Evolutionary conservation across 2,888 invertebrate genomes (phyloP), one percentile per base, ranked within the genome.

Genomic region (Halocaridina rubra): DNA sequence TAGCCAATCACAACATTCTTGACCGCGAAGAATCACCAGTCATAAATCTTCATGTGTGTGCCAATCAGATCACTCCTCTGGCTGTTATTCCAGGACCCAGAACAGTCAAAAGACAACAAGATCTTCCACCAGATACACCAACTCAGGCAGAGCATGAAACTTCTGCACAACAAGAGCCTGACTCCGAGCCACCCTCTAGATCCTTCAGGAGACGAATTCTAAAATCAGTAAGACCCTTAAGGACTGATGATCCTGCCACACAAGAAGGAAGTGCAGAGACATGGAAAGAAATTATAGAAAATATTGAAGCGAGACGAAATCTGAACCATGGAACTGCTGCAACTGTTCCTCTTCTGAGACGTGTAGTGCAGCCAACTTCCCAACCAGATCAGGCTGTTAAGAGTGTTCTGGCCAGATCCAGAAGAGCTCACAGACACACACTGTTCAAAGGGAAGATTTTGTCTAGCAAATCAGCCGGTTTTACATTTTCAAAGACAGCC

Each of bases 21-120:
- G 97, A 97, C 90, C 93, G 97, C 71, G 97, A 97, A 91, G 93
- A 93, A 87, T 93, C 95, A 39, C 92, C 94, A 19, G 93, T 94
- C 0, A 91, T 97, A 0, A 93, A 93, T 77, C 94, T 97, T 93
- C 93, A 94, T 89, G 96, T 97, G 0, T 93, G 94, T 88, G 96
- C 97, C 0, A 93, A 94, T 89, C 97, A 97, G 90, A 95, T 95
- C 88, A 92, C 92, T 32, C 94, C 94, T 0, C 94, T 94, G 88
- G 93, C 95, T 1, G 93, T 94, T 0, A 91, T 32, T 30, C 69
- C 69, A 69, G 30, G 69, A 30, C 69, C 69, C 29, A 30, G 19
- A 29, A 29, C 69, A 13, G 59, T 13, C 19, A 69, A 13, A 69
- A 32, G 69, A n/a, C 59, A 22, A 22, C 59, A 16, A 22, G 59